phyloP scores from a whole-genome alignment of 1,140 invertebrate species.

The Orchestia grillus region DNA sequence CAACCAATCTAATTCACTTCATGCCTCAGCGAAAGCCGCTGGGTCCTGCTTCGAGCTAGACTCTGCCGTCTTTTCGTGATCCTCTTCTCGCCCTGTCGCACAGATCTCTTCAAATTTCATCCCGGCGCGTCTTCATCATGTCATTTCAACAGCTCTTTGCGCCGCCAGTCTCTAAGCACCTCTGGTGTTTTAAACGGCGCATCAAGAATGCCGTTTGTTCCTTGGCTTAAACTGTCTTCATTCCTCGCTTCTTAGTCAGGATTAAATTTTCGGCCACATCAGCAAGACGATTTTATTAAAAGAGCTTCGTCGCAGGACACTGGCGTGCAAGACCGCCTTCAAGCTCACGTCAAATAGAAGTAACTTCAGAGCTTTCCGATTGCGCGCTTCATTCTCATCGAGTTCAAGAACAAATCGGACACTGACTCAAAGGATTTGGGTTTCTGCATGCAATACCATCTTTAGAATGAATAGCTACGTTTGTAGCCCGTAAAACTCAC shows the following conservation, averaged over 20 bases:
- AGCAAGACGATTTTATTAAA: background rate
- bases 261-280: background rate
- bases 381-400: background rate
- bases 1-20: conserved; percentile 55
- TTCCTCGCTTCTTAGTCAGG: background rate
- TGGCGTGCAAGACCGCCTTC: background rate
- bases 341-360: background rate
- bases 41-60: conserved; percentile 12
- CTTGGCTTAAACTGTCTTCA: background rate
- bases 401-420: background rate
- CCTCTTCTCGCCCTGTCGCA: background rate
- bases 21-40: conserved; percentile 32
- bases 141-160: background rate
- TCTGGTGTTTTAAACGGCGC: background rate
- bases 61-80: background rate
- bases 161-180: background rate
- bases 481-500: background rate
- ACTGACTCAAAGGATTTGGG: background rate
- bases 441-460: background rate
- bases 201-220: background rate
- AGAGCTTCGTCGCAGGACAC: background rate
- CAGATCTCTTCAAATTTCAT: conserved; percentile 9
- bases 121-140: background rate
- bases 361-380: background rate
- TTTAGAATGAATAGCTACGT: background rate